Evolutionary conservation across 2,888 invertebrate genomes (phyloP).

Genomic region (Aphidoletes aphidimyza): DNA sequence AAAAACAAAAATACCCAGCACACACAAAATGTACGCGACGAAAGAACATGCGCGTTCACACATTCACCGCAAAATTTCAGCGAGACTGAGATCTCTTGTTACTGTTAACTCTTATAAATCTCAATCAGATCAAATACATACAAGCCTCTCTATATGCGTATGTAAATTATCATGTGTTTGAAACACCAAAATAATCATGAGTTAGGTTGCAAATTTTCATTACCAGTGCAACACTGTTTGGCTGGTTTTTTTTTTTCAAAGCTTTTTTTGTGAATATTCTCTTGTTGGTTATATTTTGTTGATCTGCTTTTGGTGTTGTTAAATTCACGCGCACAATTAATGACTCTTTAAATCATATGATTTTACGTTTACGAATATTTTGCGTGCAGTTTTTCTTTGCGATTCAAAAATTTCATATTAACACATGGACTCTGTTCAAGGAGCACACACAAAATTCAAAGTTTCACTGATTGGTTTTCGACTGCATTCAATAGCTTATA

Average conservation of each 20-base stretch:
- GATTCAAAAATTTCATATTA: too few species aligned
- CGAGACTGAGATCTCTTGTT: slow-evolving; percentile 4
- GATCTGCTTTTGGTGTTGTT: slow-evolving; percentile 21
- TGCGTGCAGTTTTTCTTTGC: neutral
- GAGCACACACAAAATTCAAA: too few species aligned
- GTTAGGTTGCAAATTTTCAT: neutral
- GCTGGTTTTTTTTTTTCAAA: neutral
- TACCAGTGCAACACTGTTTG: neutral
- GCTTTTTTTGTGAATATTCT: neutral
- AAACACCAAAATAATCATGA: neutral
- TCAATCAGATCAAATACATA: neutral
- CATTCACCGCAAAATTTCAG: neutral
- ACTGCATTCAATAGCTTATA: too few species aligned
- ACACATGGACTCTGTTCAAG: too few species aligned
- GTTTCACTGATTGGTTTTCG: too few species aligned
- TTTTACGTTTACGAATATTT: neutral
- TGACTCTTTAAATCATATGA: neutral
- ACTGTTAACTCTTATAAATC: slow-evolving; percentile 28
- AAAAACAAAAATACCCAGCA: neutral
- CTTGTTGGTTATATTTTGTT: neutral
- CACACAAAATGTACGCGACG: neutral
- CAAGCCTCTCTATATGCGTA: neutral
- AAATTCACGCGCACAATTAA: neutral
- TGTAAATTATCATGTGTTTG: slow-evolving; percentile 28
- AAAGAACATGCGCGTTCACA: neutral